Evolutionary conservation across 2,113 vertebrate species (phyloP).

Genomic region (Saccopteryx leptura): DNA sequence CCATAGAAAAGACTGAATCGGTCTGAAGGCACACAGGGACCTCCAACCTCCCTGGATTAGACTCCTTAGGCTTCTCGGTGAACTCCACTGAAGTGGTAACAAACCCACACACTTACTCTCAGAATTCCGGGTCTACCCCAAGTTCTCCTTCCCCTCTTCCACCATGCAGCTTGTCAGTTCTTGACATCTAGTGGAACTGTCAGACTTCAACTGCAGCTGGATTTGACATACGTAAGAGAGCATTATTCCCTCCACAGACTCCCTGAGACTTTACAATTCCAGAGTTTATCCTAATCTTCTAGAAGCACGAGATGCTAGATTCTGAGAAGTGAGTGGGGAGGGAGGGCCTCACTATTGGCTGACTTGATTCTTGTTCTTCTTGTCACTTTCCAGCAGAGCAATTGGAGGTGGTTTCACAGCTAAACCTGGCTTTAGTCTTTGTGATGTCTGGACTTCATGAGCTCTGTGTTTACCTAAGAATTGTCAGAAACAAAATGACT

Average conservation of each 20-base stretch:
- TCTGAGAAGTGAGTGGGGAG: not conserved
- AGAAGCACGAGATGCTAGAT: not conserved
- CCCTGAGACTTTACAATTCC: not conserved
- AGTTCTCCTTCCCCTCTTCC: not conserved
- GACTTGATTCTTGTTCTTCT: not conserved
- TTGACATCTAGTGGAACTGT: not conserved
- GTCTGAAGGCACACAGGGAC: not conserved
- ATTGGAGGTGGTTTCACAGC: not conserved
- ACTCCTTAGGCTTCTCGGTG: not conserved
- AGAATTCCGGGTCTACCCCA: not conserved
- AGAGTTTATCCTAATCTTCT: not conserved
- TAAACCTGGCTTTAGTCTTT: constrained; percentile 1
- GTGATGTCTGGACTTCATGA: constrained; percentile 36
- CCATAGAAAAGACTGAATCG: not conserved
- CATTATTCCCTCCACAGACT: not conserved
- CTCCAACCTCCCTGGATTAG: not conserved
- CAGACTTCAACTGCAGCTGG: not conserved
- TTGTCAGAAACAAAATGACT: constrained; percentile 66
- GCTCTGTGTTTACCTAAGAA: constrained; percentile 66
- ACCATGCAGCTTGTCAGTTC: not conserved
- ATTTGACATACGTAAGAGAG: not conserved
- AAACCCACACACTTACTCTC: not conserved
- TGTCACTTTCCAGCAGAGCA: not conserved
- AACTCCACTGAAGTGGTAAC: not conserved
- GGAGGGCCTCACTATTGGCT: not conserved